Evolutionary conservation across 1,140 invertebrate species (phyloP).

Genomic region (Vanessa tameamea): DNA sequence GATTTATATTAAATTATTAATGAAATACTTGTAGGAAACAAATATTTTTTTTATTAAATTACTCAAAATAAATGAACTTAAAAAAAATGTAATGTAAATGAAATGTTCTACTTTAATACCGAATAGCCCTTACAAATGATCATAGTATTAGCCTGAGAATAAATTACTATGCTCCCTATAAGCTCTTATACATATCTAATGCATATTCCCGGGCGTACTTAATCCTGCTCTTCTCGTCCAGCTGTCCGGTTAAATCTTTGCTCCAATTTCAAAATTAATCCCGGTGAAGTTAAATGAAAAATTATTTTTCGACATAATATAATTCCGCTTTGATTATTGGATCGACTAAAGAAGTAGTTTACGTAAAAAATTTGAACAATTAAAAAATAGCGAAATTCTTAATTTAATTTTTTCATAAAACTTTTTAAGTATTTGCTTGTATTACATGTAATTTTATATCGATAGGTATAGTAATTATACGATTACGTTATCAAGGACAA

Average conservation of each 20-base stretch:
- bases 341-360: neutral
- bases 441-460: neutral
- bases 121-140: neutral
- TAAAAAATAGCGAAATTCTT: no score
- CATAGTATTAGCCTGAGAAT: neutral
- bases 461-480: no score
- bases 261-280: conserved; percentile 28
- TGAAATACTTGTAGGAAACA: no score
- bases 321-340: neutral
- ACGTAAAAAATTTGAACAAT: no score
- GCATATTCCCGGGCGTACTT: conserved; percentile 27
- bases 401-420: neutral
- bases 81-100: no score
- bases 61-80: no score
- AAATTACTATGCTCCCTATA: conserved; percentile 11
- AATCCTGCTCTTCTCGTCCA: conserved; percentile 26
- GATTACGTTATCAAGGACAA: no score
- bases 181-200: conserved; percentile 22
- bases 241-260: conserved; percentile 31
- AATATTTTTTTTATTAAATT: no score
- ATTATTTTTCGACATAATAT: neutral
- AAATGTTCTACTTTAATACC: neutral
- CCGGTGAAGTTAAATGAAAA: conserved; percentile 6
- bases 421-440: neutral
- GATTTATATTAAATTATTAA: no score